Evolutionary conservation across 2,888 invertebrate genomes (phyloP).

Genomic region (Polydesmus complanatus): DNA sequence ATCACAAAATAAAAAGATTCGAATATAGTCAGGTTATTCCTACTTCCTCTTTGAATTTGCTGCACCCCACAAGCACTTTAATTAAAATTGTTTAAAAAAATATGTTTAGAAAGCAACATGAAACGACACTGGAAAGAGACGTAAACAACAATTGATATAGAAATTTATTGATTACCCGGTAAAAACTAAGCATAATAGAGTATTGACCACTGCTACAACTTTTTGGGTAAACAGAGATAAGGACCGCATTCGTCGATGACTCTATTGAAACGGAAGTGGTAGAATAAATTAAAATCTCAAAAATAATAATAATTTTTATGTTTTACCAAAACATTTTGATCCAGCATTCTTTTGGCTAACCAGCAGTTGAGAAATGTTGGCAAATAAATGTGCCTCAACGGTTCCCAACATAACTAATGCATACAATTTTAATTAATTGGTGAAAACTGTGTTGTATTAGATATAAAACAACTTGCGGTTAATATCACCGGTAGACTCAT

Average conservation of each 20-base stretch:
- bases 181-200: constrained; percentile 31
- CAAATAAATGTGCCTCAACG: constrained; percentile 28
- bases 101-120: not conserved
- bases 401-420: constrained; percentile 2
- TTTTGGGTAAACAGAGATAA: constrained; percentile 33
- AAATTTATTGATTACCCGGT: constrained; percentile 26
- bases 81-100: constrained; percentile 7
- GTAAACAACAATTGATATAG: not conserved
- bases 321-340: constrained; percentile 36
- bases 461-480: not conserved
- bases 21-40: constrained; percentile 30
- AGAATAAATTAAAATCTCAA: not conserved
- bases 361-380: constrained; percentile 39
- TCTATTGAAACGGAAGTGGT: constrained; percentile 22
- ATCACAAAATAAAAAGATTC: constrained; percentile 37
- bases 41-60: constrained; percentile 37
- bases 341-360: constrained; percentile 34
- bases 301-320: too few relatives aligned
- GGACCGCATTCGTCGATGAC: constrained; percentile 26
- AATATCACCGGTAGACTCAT: constrained; percentile 8
- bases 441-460: not conserved
- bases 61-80: constrained; percentile 38
- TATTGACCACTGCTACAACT: constrained; percentile 30
- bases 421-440: not conserved
- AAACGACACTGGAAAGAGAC: not conserved